Evolutionary conservation across 2,888 invertebrate species (phyloP).

Genomic region (Ophion ventricosus): DNA sequence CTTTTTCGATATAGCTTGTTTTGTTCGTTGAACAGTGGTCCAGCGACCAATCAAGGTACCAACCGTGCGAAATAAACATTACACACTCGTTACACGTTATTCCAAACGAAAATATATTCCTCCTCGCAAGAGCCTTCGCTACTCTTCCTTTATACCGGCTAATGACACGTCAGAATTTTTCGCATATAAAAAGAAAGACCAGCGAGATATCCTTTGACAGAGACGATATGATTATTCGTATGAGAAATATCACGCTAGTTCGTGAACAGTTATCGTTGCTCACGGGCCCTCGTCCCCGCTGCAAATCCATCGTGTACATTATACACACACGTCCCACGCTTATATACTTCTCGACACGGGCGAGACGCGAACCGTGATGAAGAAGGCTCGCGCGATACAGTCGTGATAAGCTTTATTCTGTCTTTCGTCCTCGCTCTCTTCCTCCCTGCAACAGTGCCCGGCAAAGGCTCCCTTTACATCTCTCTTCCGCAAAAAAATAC

Average conservation of each 20-base stretch:
- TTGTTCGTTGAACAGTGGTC: neutral
- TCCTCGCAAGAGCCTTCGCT: neutral
- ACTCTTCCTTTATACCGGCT: neutral
- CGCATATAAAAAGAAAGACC: neutral
- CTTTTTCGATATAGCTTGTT: neutral
- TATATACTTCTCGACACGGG: slow-evolving; percentile 40
- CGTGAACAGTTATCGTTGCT: slow-evolving; percentile 46
- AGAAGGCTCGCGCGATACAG: slow-evolving; percentile 49
- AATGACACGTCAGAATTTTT: slow-evolving; percentile 7
- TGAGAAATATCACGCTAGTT: slow-evolving; percentile 29
- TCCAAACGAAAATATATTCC: neutral
- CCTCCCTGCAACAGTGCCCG: neutral
- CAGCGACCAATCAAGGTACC: neutral
- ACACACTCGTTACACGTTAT: neutral
- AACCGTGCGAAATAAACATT: neutral
- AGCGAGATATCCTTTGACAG: neutral
- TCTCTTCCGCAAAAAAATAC: slow-evolving; percentile 31
- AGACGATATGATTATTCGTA: slow-evolving; percentile 23
- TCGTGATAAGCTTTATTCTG: slow-evolving; percentile 60
- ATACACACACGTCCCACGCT: slow-evolving; percentile 47
- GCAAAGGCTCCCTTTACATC: neutral
- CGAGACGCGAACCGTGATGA: slow-evolving; percentile 37
- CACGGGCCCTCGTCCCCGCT: slow-evolving; percentile 26
- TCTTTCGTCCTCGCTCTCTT: slow-evolving; percentile 37
- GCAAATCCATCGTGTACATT: slow-evolving; percentile 42